Evolutionary conservation across 1,140 invertebrate species (phyloP).

Genomic region (Papilio polyxenes): DNA sequence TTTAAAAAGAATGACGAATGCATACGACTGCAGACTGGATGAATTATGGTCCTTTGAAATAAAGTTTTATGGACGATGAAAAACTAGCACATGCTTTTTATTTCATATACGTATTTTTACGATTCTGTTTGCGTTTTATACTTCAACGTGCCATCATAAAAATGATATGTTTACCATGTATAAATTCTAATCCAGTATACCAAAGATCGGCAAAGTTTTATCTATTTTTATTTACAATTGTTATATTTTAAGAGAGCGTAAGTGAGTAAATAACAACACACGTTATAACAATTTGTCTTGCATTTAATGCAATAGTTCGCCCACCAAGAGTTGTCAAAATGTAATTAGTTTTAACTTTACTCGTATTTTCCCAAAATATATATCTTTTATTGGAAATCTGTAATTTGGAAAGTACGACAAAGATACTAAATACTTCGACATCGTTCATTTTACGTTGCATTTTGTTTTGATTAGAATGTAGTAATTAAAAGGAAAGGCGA

Average conservation of each 20-base stretch:
- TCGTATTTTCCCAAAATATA: background rate
- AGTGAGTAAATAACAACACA: background rate
- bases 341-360: background rate
- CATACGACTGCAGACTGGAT: slow-evolving; percentile 19
- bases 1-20: slow-evolving; percentile 7
- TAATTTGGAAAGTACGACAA: too few species aligned
- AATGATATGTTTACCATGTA: background rate
- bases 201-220: background rate
- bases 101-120: slow-evolving; percentile 21
- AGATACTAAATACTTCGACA: too few species aligned
- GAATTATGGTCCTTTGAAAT: background rate
- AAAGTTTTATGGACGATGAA: slow-evolving; percentile 20
- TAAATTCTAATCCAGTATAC: background rate
- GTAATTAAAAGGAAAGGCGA: too few species aligned
- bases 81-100: slow-evolving; percentile 25
- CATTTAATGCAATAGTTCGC: background rate
- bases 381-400: too few species aligned
- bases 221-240: background rate
- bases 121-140: slow-evolving; percentile 16
- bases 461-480: too few species aligned
- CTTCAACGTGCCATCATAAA: slow-evolving; percentile 7
- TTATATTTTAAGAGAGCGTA: background rate
- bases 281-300: background rate
- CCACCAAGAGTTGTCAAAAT: background rate
- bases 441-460: too few species aligned